Base-by-base conservation (phyloP, 2,888 invertebrate species). In the Cantharis lateralis region DNA sequence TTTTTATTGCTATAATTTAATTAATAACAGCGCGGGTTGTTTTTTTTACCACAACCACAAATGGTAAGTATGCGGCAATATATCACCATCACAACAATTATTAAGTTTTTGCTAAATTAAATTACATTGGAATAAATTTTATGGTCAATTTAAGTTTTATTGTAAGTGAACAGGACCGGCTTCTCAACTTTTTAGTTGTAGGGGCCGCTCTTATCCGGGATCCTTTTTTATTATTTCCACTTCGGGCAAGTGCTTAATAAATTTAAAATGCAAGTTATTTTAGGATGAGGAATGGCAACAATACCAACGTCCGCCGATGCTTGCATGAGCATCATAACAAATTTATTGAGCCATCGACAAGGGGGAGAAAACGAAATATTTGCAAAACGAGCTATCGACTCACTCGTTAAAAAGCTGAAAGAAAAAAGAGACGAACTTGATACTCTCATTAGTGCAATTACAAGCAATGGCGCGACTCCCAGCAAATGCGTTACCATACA, bases 401-500 rank as follows among this genome's bases (percentile, higher is more conserved):
- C 98, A 78, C 91, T 99, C 75, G 99, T 99, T 0, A 99, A 99
- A 89, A 99, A 99, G 87, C 89, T 99, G 28, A 99, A 99, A 90
- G 99, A 99, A 89, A 99, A 99, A 88, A 91, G 98, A 76, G 98
- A 99, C 89, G 99, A 99, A 89, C 88, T 99, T 83, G 99, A 99
- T 88, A 98, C 97, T 80, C 90, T 99, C 78, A 99, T 99, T 83
- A 97, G 97, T 48, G 98, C 99, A n/a, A 98, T 99, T 72, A 98
- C 98, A 4, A 98, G 98, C n/a, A 98, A 97, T 89, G 99, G 99
- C 68, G 96, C 97, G 16, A 98, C 98, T 88, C 97, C 96, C 1
- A 97, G 98, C 86, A 98, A 98, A 91, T 99, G 99, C 91, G 98
- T 99, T 24, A 99, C 99, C 0, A 99, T 99, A 85, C 99, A 98